Evolutionary conservation across 2,797 vertebrate species (phyloP).

Genomic region (Sebastes hubbsi): DNA sequence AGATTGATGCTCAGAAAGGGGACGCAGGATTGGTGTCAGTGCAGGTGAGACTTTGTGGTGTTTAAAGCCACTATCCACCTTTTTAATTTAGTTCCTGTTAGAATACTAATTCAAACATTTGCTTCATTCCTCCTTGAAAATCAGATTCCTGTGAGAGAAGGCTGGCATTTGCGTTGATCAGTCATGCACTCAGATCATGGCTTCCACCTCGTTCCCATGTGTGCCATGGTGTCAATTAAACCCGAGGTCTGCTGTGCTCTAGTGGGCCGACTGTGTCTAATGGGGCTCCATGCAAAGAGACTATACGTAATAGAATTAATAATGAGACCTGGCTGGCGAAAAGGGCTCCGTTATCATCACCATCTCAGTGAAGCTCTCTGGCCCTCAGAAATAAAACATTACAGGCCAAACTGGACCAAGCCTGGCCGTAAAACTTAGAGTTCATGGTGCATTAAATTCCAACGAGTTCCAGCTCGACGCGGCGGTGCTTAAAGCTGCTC

Average conservation of each 20-base stretch:
- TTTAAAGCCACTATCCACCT: not conserved
- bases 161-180: slow-evolving; percentile 64
- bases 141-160: slow-evolving; percentile 31
- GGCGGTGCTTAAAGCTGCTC: slow-evolving; percentile 24
- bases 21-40: not conserved
- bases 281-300: slow-evolving; percentile 53
- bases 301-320: slow-evolving; percentile 70
- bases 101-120: slow-evolving; percentile 56
- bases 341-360: slow-evolving; percentile 42
- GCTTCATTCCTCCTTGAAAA: slow-evolving; percentile 20
- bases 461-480: slow-evolving; percentile 2
- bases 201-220: slow-evolving; percentile 36
- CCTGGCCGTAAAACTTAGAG: slow-evolving; percentile 15
- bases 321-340: slow-evolving; percentile 46
- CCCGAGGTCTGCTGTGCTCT: slow-evolving; percentile 58
- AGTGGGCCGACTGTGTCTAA: slow-evolving; percentile 44
- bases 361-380: slow-evolving; percentile 14
- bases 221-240: slow-evolving; percentile 71
- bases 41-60: not conserved
- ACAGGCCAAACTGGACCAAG: slow-evolving; percentile 34
- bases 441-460: slow-evolving; percentile 37
- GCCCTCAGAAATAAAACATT: slow-evolving; percentile 31
- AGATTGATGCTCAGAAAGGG: not conserved
- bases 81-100: not conserved
- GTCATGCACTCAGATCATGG: slow-evolving; percentile 57